A percentile compares a stretch with the other conserved stretches of the same genome.
Evolutionary conservation across 2,888 invertebrate species (phyloP).

Genomic region (Exocentrus adspersus): DNA sequence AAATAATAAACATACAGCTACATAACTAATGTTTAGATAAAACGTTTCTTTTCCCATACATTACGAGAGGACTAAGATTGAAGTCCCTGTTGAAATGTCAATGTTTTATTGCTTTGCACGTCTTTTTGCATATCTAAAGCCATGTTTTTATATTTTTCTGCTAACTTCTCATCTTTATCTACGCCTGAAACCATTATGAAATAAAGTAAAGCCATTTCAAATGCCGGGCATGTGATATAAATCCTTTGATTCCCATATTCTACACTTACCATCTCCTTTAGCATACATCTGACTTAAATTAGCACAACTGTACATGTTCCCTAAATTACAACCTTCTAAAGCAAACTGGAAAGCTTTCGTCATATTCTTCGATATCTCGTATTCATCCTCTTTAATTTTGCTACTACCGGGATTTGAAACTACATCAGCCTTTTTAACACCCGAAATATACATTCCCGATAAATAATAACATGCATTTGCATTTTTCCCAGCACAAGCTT

Average conservation of each 20-base stretch:
- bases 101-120: slow-evolving; percentile 62
- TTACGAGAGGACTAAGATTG: slow-evolving; percentile 6
- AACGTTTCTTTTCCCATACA: background rate
- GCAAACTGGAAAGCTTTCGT: slow-evolving; percentile 82
- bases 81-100: slow-evolving; percentile 66
- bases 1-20: too few species aligned
- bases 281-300: slow-evolving; percentile 90
- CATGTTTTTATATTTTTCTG: slow-evolving; percentile 76
- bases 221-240: too few species aligned
- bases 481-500: slow-evolving; percentile 63
- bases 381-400: slow-evolving; percentile 39
- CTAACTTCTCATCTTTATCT: slow-evolving; percentile 74
- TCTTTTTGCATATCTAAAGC: slow-evolving; percentile 79
- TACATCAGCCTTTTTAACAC: slow-evolving; percentile 68
- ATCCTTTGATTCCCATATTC: too few species aligned
- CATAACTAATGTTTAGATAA: too few species aligned
- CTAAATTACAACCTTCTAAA: slow-evolving; percentile 82
- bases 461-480: slow-evolving; percentile 77
- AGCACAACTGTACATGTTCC: slow-evolving; percentile 88
- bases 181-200: slow-evolving; percentile 60
- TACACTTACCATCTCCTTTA: slow-evolving; percentile 79
- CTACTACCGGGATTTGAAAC: slow-evolving; percentile 47
- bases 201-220: background rate
- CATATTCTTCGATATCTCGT: slow-evolving; percentile 71
- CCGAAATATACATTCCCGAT: slow-evolving; percentile 81